Base-by-base conservation (phyloP, 2,113 vertebrate species). In the Galemys pyrenaicus region DNA sequence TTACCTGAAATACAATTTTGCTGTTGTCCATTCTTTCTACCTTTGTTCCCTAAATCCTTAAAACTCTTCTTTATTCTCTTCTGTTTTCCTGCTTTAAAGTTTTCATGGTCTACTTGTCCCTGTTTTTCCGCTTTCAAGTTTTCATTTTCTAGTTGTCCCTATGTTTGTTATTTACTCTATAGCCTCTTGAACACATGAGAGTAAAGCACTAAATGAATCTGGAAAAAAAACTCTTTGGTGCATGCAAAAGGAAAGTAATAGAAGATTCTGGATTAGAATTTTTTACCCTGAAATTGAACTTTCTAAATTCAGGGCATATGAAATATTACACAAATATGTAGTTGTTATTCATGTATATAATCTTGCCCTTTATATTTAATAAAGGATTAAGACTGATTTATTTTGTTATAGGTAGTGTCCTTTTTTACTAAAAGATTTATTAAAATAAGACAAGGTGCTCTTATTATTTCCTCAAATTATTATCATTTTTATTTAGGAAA, bases 251-350 rank as follows among this genome's bases (percentile, higher is more conserved):
- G 65, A 80, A 28, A 26, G 70, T 37, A 90, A 35, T n/a, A 24
- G 77, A 79, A 44, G 49, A 67, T 82, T 67, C 58, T 92, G 64
- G n/a, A 86, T 70, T 94, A 75, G n/a, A 95, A 26, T 90, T 95
- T 71, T 12, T 19, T 79, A n/a, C 22, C 91, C 32, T 79, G 56
- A 89, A 95, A 32, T 11, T 68, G 49, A 96, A 26, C 64, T 82
- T 91, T 91, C 46, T 83, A 74, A 94, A 70, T 94, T 70, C 20
- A 24, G 77, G 56, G 60, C 49, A 49, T 54, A 67, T 78, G 49
- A 93, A 94, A 85, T 92, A 71, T 51, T 79, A 28, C 11, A 77
- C 15, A 87, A 64, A 75, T 17, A 83, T 83, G 15, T 67, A 77
- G 74, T 87, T 79, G 32, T 32, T 86, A 49, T 64, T 89, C n/a